Conservation (phyloP, 2,797 vertebrate species). For the Alfaro cultratus region DNA sequence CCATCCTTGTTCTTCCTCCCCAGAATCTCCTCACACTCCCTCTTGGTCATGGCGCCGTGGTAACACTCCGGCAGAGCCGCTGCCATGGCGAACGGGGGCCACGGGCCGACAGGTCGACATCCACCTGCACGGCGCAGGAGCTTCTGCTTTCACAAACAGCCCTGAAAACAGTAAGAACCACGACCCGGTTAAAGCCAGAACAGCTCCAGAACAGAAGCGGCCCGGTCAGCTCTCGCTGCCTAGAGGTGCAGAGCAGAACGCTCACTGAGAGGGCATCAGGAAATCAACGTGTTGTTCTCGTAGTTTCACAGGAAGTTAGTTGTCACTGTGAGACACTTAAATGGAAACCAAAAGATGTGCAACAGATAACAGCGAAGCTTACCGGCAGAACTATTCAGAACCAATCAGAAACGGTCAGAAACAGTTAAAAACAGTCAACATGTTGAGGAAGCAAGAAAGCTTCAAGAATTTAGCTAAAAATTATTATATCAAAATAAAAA, state of each 20-base stretch:
- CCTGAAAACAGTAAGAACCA: background rate
- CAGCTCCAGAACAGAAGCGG: background rate
- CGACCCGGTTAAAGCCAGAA: background rate
- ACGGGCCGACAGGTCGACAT: background rate
- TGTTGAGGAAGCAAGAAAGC: background rate
- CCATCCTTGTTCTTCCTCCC: slow-evolving; percentile 70
- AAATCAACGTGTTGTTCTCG: background rate
- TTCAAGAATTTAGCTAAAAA: background rate
- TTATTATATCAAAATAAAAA: no score
- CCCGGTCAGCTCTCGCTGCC: background rate
- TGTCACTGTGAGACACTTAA: background rate
- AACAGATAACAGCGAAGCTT: background rate
- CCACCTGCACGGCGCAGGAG: background rate
- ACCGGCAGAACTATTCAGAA: background rate
- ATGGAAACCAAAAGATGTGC: background rate
- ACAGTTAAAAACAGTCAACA: background rate
- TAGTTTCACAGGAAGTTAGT: slow-evolving; percentile 64
- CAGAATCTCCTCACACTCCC: slow-evolving; percentile 72
- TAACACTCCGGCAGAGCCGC: slow-evolving; percentile 60
- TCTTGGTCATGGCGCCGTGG: slow-evolving; percentile 69
- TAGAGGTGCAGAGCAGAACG: background rate
- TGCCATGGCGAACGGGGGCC: slow-evolving; percentile 46
- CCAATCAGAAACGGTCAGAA: no score
- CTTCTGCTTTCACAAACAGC: slow-evolving; percentile 1
- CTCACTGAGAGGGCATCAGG: background rate